Conservation (phyloP, 2,797 vertebrate genomes). For the Serranus cabrilla region DNA sequence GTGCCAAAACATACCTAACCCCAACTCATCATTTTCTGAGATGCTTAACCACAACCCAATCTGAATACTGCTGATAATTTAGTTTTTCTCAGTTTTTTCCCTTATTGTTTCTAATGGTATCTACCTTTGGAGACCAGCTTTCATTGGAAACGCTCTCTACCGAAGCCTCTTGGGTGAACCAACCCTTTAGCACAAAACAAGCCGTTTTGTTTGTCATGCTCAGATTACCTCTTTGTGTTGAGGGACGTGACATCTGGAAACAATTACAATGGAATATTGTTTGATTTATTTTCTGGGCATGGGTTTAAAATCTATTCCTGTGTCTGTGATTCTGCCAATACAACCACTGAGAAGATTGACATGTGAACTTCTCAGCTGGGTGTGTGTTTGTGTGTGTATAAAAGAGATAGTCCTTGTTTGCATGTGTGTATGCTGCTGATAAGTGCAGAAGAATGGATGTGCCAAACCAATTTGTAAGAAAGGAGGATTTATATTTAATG, state of each 20-base stretch:
- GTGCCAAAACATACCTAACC: background rate
- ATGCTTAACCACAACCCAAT: background rate
- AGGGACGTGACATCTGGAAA: slow-evolving; percentile 3
- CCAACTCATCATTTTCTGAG: background rate
- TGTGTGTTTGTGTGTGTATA: slow-evolving; percentile 3
- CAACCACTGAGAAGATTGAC: slow-evolving; percentile 17
- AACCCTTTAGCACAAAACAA: background rate
- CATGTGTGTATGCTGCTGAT: background rate
- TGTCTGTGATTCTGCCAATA: background rate
- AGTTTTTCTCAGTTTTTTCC: too few relatives aligned
- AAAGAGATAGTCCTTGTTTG: background rate
- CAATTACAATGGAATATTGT: background rate
- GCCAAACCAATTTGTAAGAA: slow-evolving; percentile 5
- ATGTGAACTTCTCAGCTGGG: background rate
- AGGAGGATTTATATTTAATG: slow-evolving; percentile 17
- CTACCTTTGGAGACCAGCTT: too few relatives aligned
- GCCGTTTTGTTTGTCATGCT: background rate
- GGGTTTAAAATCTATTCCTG: slow-evolving; percentile 1
- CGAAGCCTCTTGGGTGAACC: background rate
- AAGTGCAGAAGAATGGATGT: slow-evolving; percentile 28
- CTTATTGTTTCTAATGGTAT: too few relatives aligned
- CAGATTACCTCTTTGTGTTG: background rate
- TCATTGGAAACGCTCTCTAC: too few relatives aligned
- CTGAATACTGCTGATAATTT: too few relatives aligned
- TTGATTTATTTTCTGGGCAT: background rate